Base-by-base conservation (phyloP, 2,797 vertebrate species). In the Bovichtus variegatus region DNA sequence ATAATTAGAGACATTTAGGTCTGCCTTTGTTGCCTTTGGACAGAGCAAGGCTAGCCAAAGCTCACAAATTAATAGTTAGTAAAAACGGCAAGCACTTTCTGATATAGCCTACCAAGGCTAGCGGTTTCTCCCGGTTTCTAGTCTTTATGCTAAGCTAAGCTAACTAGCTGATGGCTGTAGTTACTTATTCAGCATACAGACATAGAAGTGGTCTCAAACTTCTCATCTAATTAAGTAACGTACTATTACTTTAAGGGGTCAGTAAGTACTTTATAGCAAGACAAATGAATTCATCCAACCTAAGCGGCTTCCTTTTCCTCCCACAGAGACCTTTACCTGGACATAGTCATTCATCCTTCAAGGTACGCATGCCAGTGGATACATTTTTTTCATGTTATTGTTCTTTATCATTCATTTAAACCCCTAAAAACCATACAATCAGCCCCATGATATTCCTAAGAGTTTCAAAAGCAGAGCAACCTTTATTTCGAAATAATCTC, bases 311-410 rank as follows among this genome's bases (percentile, higher is more conserved):
- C 6, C 16, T 86, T 88, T 90, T 90, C 82, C 71, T 84, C 62
- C 85, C 81, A 85, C 94, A 96, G 95, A 96, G 91, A 94, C 91
- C 94, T 80, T 76, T 87, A 89, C 87, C 94, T 85, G 95, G 95
- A 83, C 94, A 95, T 81, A 94, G 94, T 92, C 95, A 95, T 83
- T 90, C 95, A 72, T 92, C 95, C 62, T 96, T 95, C 88, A 96
- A 96, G 95, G 95, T 96, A 95, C 27, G 84, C 44, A 27, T 62
- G 27, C 29, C 41, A 21, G 23, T 29, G 19, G 36, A 61, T 10
- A 51, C 36, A 34, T 47, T 63, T 65, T 11, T 59, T 29, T 29
- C 1, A 29, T 50, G 47, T 10, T 41, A 9, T 50, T 67, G 31
- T 51, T 13, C 40, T 5, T 36, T 38, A 55, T 21, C 6, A 27